Evolutionary conservation across 2,888 invertebrate genomes (phyloP), one percentile per base, ranked within the genome.

Genomic region (Drosophila austrosaltans): DNA sequence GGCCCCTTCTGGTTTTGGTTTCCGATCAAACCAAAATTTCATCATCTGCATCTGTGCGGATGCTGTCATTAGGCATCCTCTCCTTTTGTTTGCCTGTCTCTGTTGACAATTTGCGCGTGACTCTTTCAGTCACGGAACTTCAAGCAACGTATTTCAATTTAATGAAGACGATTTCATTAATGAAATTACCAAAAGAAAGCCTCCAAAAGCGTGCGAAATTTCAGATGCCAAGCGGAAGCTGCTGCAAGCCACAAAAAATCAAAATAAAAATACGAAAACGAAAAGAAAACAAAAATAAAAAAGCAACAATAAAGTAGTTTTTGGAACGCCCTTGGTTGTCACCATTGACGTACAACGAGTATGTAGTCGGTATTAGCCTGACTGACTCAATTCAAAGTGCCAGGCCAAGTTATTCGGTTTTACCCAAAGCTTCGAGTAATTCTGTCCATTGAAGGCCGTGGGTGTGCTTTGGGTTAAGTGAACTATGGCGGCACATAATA

Each of bases 111-210:
- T 71, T 71, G 61, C 32, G 75, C 32, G 75, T 59, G 40, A 66
- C 69, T 77, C 72, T 48, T 66, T 75, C 54, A 62, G 70, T 77
- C 71, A 76, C 86, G 86, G 70, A 75, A 73, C 81, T 78, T 54
- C 63, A 69, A 56, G 78, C 63, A 63, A 40, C 77, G 74, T 77
- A 82, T 70, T 87, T 85, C 16, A 76, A 76, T 83, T 87, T 85
- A 82, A 82, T 82, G 67, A 84, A 70, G 73, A 56, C 65, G 63
- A 69, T 76, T 82, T 87, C 75, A 81, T 79, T 79, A 81, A 81
- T 82, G 76, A 79, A 86, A 75, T 88, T 75, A 74, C 48, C 78
- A 72, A 74, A 88, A 81, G 79, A 84, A 84, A 83, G 88, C 82
- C 88, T 65, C 61, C 66, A 87, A 72, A 78, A 87, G 77, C 82